Percentiles rank a stretch among this genome's conserved stretches.
Conservation (phyloP, 2,113 vertebrate genomes). For the Arothron firmamentum region DNA sequence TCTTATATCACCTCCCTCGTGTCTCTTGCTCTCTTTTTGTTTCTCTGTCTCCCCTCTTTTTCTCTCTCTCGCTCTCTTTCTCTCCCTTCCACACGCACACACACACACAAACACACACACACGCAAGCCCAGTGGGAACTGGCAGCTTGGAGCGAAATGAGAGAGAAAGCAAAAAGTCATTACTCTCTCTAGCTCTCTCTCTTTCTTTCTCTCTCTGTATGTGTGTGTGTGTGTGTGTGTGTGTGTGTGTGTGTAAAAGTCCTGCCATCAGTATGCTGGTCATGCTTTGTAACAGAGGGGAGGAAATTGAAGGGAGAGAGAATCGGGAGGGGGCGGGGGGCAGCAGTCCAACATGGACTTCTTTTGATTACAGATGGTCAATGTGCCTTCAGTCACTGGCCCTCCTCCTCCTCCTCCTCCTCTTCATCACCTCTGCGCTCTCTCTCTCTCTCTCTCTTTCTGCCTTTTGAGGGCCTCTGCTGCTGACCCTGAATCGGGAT, state of each 20-base stretch:
- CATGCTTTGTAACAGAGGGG: constrained; percentile 48
- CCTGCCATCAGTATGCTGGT: constrained; percentile 61
- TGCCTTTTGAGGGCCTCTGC: no score
- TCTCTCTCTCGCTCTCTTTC: not conserved
- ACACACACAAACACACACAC: constrained; percentile 19
- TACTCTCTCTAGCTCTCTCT: constrained; percentile 34
- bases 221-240: constrained; percentile 33
- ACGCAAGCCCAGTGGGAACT: constrained; percentile 47
- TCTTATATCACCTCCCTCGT: constrained; percentile 54
- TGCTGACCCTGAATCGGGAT: no score
- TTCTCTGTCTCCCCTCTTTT: not conserved
- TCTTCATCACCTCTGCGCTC: constrained; percentile 18
- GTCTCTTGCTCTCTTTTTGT: constrained; percentile 38
- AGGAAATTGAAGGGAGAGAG: constrained; percentile 49
- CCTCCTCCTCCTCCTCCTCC: constrained; percentile 14
- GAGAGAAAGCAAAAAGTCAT: constrained; percentile 64
- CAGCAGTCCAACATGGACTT: constrained; percentile 45
- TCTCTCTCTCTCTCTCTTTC: no score
- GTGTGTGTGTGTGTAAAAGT: constrained; percentile 44
- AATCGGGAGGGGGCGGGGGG: constrained; percentile 12
- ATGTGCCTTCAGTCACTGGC: constrained; percentile 46
- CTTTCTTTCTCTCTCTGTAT: constrained; percentile 15
- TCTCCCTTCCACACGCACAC: no score
- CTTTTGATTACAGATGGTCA: constrained; percentile 66
- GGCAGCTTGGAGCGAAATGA: constrained; percentile 52